Conservation (phyloP, 2,113 vertebrate genomes). For the Grallaria varia region DNA sequence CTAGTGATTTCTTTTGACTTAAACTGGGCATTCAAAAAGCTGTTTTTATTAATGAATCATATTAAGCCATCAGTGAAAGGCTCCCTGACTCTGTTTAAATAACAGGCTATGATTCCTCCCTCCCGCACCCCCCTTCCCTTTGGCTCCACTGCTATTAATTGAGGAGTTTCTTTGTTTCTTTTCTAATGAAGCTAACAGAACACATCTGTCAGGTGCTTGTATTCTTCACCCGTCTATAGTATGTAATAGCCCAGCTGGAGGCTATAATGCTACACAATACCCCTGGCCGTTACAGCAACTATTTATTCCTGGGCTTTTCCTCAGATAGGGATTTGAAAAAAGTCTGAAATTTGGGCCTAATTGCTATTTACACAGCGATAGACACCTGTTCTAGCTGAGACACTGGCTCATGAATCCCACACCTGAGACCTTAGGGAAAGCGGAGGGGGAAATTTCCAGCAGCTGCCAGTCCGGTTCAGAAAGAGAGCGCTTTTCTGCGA, state of each 20-base stretch:
- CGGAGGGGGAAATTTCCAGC: conserved; percentile 85
- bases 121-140: conserved; percentile 76
- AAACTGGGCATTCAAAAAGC: conserved; percentile 85
- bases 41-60: conserved; percentile 87
- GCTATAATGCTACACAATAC: conserved; percentile 85
- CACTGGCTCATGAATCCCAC: conserved; percentile 85
- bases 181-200: conserved; percentile 91
- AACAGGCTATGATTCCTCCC: conserved; percentile 86
- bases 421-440: conserved; percentile 91
- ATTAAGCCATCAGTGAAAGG: conserved; percentile 84
- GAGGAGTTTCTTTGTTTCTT: conserved; percentile 91
- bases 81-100: conserved; percentile 88
- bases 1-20: conserved; percentile 86
- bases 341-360: conserved; percentile 91
- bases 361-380: conserved; percentile 90
- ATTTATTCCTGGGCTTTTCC: conserved; percentile 88
- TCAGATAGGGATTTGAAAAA: conserved; percentile 85
- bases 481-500: conserved; percentile 53
- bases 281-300: conserved; percentile 85
- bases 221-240: conserved; percentile 86
- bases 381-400: conserved; percentile 88
- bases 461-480: conserved; percentile 78
- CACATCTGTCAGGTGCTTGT: conserved; percentile 91
- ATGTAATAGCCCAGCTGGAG: conserved; percentile 90
- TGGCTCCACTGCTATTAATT: conserved; percentile 84